Conservation (phyloP, 1,140 invertebrate genomes). For the Trialeurodes vaporariorum region DNA sequence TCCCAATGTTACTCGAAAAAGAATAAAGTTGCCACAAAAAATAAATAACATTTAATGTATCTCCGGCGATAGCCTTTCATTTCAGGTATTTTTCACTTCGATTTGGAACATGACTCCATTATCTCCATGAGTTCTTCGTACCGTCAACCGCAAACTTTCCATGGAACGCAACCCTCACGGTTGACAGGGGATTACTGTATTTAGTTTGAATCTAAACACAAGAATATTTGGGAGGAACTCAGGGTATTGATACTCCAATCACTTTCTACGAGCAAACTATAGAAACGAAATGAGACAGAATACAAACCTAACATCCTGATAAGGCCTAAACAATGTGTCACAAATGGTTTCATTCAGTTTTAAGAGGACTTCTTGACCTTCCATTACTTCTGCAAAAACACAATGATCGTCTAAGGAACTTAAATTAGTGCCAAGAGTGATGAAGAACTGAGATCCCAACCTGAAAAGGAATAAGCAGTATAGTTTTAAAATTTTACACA, state of each 20-base stretch:
- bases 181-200: too few relatives aligned
- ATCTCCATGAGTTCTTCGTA: too few relatives aligned
- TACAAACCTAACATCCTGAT: constrained; percentile 71
- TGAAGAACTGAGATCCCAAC: constrained; percentile 94
- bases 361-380: constrained; percentile 78
- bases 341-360: constrained; percentile 91
- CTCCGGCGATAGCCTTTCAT: too few relatives aligned
- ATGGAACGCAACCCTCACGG: too few relatives aligned
- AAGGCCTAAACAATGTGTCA: constrained; percentile 82
- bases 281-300: too few relatives aligned
- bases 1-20: too few relatives aligned
- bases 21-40: too few relatives aligned
- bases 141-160: too few relatives aligned
- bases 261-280: neutral
- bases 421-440: constrained; percentile 80
- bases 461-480: constrained; percentile 30
- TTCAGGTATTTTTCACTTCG: too few relatives aligned
- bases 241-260: constrained; percentile 7
- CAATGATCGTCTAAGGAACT: constrained; percentile 92
- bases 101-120: too few relatives aligned
- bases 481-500: neutral
- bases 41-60: too few relatives aligned
- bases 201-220: too few relatives aligned
- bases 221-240: neutral
- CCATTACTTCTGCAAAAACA: constrained; percentile 91